Conservation (phyloP, 2,797 vertebrate genomes). For the Manis pentadactyla region DNA sequence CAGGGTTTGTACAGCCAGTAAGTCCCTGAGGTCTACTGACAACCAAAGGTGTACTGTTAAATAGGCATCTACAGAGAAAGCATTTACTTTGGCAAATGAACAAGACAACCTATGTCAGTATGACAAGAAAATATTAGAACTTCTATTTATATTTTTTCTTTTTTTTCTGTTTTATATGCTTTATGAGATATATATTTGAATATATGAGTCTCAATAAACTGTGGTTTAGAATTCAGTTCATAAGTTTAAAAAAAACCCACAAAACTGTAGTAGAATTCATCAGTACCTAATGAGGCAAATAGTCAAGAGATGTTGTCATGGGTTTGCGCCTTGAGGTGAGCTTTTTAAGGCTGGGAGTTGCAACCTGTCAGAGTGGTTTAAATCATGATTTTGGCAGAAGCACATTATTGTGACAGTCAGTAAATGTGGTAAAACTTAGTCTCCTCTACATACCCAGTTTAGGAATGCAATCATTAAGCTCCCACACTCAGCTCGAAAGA, state of each 20-base stretch:
- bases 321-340: neutral
- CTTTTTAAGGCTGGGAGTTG: conserved; percentile 17
- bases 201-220: neutral
- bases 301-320: conserved; percentile 31
- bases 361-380: conserved; percentile 59
- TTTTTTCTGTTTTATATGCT: neutral
- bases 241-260: neutral
- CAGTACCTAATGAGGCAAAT: neutral
- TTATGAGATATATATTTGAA: conserved; percentile 3
- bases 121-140: conserved; percentile 20
- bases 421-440: conserved; percentile 69
- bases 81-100: neutral
- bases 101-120: neutral
- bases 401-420: neutral
- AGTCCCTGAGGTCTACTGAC: neutral
- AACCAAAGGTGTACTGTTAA: neutral
- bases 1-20: neutral
- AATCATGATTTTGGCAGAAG: conserved; percentile 48
- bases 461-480: conserved; percentile 77
- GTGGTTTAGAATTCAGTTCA: conserved; percentile 11
- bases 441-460: conserved; percentile 70
- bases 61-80: neutral
- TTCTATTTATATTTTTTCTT: conserved; percentile 40
- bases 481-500: conserved; percentile 60
- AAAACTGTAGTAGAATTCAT: conserved; percentile 17